Evolutionary conservation across 1,140 invertebrate species (phyloP), one percentile per base, ranked within the genome.

Genomic region (Drosophila obscura): DNA sequence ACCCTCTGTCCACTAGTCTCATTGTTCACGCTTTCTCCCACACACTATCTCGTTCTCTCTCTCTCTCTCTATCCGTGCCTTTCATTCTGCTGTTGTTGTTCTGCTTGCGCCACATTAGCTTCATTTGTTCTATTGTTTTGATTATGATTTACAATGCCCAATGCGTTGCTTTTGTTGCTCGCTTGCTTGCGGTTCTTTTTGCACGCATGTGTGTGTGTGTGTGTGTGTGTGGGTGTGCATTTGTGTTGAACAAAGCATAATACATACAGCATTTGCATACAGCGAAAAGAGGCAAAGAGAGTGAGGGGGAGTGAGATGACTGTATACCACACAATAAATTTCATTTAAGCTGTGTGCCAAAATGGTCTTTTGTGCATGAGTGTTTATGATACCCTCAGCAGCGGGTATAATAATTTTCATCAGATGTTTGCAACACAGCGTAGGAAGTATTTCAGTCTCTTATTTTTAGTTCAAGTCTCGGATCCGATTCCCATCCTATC

Each of bases 111-210:
- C 80, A 88, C 83, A 88, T 88, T 89, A 88, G 83, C 83, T 83
- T 83, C 83, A 88, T 88, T 88, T 88, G 84, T 89, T 88, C 83
- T 88, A 88, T 88, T 88, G 83, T 88, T 88, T 88, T 88, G 83
- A 88, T 89, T 88, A 84, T 88, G 83, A 87, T 87, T 87, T 87
- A 87, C 83, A 87, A 88, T 88, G 79, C 83, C 80, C 83, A 80
- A 57, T 88, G 83, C 79, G 65, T 64, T 61, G 79, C 83, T 88
- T 87, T 88, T 87, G 82, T 88, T 74, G 66, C 75, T 88, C 71
- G 66, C 75, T 62, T 53, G 82, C 74, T 69, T 82, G 79, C 45
- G 68, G 71, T 60, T 52, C 39, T 53, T 57, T 41, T 59, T 51
- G 19, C 26, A 19, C 57, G 41, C 46, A n/a, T 53, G 26, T 58